Evolutionary conservation across 1,140 invertebrate genomes (phyloP).

Genomic region (Plutomurus gul): DNA sequence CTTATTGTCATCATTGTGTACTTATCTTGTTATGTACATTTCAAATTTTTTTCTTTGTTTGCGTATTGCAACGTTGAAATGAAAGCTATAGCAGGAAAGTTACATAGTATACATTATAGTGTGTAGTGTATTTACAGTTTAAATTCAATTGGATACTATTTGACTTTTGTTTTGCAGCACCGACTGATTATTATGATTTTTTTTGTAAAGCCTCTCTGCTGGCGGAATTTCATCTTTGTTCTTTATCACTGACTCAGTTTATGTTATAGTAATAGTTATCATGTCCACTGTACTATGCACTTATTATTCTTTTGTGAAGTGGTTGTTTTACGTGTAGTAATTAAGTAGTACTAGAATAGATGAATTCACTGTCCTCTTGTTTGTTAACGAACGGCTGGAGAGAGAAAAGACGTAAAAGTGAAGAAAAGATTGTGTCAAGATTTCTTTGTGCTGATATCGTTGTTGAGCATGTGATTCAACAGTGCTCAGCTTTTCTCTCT

Average conservation of each 20-base stretch:
- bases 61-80: neutral
- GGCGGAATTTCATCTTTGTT: neutral
- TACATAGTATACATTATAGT: too few species aligned
- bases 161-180: neutral
- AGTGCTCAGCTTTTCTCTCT: neutral
- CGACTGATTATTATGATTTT: conserved; percentile 11
- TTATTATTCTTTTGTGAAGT: neutral
- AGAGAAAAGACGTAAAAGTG: neutral
- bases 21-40: neutral
- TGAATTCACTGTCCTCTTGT: neutral
- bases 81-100: neutral
- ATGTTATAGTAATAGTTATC: neutral
- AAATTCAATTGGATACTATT: neutral
- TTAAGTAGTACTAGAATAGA: neutral
- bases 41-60: neutral
- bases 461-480: conserved; percentile 9
- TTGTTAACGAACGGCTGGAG: neutral
- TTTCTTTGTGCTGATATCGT: neutral
- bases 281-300: neutral
- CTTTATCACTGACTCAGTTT: neutral
- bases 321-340: neutral
- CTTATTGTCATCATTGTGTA: conserved; percentile 1
- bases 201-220: neutral
- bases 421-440: conserved; percentile 11
- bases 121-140: neutral